Conservation (phyloP, 2,888 invertebrate species). For the Sinotaia quadrata region DNA sequence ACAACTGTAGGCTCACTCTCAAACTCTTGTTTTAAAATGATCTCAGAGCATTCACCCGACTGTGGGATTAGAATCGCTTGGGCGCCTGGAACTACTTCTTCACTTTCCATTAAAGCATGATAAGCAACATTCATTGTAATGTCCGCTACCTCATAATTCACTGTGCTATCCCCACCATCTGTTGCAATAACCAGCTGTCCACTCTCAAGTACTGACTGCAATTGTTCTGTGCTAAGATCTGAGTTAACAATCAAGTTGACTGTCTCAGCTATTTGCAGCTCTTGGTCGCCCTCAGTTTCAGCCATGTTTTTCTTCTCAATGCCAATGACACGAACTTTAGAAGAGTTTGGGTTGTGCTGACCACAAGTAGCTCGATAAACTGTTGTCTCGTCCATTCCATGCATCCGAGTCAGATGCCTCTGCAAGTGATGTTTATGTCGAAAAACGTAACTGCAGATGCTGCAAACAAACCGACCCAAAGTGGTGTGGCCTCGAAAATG, state of each 20-base stretch:
- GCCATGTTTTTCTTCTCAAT: conserved; percentile 14
- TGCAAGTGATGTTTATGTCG: conserved; percentile 68
- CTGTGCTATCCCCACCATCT: conserved; percentile 49
- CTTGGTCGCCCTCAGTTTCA: conserved; percentile 5
- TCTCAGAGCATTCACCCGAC: conserved; percentile 22
- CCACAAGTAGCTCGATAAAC: conserved; percentile 5
- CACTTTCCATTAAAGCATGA: conserved; percentile 43
- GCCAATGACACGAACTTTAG: neutral
- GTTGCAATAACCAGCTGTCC: conserved; percentile 56
- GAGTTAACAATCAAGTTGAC: conserved; percentile 47
- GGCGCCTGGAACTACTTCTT: neutral
- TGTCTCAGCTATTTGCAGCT: conserved; percentile 30
- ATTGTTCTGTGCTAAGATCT: conserved; percentile 39
- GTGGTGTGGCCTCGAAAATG: conserved; percentile 63
- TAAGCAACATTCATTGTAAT: conserved; percentile 52
- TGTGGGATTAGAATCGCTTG: conserved; percentile 24
- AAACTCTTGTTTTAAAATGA: conserved; percentile 26
- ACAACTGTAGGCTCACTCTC: conserved; percentile 11
- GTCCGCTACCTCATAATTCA: conserved; percentile 59
- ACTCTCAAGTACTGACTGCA: conserved; percentile 47
- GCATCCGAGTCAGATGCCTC: conserved; percentile 61
- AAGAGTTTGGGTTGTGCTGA: neutral
- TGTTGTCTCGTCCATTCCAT: conserved; percentile 43
- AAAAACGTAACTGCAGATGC: conserved; percentile 62
- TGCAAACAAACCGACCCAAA: conserved; percentile 62